Evolutionary conservation across 2,113 vertebrate genomes (phyloP), one percentile per base, ranked within the genome.

Genomic region (Eidolon helvum): DNA sequence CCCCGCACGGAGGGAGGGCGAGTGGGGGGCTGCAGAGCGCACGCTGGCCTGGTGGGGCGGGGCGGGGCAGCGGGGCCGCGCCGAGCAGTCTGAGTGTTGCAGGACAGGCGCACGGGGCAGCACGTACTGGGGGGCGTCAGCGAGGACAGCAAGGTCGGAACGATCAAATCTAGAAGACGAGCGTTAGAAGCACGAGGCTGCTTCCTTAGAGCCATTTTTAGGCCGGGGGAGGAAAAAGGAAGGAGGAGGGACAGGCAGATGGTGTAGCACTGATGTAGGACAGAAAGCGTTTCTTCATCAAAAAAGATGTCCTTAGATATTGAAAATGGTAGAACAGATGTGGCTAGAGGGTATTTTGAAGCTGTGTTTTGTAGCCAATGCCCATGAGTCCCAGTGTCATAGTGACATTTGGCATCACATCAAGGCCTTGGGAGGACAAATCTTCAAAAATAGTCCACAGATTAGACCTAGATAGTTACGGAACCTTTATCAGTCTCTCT

Each of bases 191-290:
- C 48, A 59, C 16, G 14, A 21, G n/a, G 19, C 3, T 35, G 50
- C 30, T 63, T 83, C 28, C n/a, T 53, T 19, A 5, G 30, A 85
- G 71, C 86, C 40, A 1, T 45, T 16, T 84, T 91, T 83, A 68
- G 96, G 8, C 5, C 18, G 10, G 50, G 40, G 48, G 77, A 26
- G 22, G 65, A 24, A 22, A 53, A 43, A 40, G 59, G 61, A 50
- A 61, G 24, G 48, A 77, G 68, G 89, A 68, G 50, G 93, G 65
- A 16, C 45, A 35, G 94, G 80, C 95, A 35, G 88, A 53, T 84
- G 91, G 96, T 0, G 0, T 2, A 0, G 1, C 26, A 50, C 1
- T 22, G 7, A 10, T 1, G 1, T 0, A 5, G 87, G 79, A 26
- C 0, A 9, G 63, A 35, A 65, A 38, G 69, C 26, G 0, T 48